These are phyloP conservation scores for Scotopteryx bipunctaria DNA, from an alignment of 2,888 invertebrate genomes.

Conservation along the genomic window DNA sequence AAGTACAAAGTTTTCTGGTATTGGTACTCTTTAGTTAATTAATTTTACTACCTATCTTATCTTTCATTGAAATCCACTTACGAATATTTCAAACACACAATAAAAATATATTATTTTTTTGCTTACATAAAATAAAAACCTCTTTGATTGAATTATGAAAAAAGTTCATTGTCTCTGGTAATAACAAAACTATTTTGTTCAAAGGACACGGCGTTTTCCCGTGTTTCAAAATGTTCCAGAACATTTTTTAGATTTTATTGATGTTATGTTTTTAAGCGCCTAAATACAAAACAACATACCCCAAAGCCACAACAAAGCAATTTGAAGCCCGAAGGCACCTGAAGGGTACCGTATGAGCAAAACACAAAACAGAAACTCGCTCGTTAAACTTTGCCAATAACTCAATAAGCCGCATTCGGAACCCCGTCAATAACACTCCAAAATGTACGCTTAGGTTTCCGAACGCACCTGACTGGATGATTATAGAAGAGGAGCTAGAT, in stretches of 20 bases:
- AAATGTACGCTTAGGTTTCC: conserved; percentile 37
- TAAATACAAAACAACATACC: conserved; percentile 15
- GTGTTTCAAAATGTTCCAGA: too few relatives aligned
- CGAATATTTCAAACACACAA: too few relatives aligned
- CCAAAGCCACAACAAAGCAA: conserved; percentile 25
- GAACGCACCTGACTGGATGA: conserved; percentile 38
- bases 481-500: conserved; percentile 22
- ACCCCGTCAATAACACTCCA: conserved; percentile 45
- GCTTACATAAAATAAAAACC: too few relatives aligned
- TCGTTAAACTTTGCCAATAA: conserved; percentile 52
- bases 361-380: conserved; percentile 27
- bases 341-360: conserved; percentile 19
- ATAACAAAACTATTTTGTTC: too few relatives aligned
- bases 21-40: too few relatives aligned
- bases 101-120: too few relatives aligned
- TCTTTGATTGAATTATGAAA: too few relatives aligned
- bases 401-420: conserved; percentile 43
- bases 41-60: too few relatives aligned
- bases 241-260: too few relatives aligned
- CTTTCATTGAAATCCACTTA: neutral
- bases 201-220: too few relatives aligned
- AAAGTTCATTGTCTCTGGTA: too few relatives aligned
- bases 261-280: neutral
- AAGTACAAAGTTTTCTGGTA: neutral
- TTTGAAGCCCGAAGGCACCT: conserved; percentile 19